Conservation (phyloP, 2,888 invertebrate genomes). For the Incurvaria masculella region DNA sequence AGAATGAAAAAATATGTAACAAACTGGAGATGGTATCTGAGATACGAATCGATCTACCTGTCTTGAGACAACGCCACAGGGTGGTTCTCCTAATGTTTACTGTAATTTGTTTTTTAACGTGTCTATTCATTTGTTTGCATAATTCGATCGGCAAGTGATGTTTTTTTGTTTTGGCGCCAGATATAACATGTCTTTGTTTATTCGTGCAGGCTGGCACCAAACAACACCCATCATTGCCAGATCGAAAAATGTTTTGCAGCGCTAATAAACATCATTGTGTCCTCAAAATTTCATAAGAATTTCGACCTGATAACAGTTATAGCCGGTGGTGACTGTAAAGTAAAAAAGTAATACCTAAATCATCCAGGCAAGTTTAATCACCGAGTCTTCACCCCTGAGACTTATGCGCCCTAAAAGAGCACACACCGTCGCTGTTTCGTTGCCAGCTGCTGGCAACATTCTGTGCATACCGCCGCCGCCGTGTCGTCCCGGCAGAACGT, state of each 20-base stretch:
- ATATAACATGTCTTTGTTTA: no score
- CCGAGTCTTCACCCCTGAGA: no score
- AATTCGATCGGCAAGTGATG: background rate
- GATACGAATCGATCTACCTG: conserved; percentile 28
- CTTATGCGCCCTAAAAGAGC: no score
- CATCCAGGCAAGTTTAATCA: no score
- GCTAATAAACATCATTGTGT: conserved; percentile 3
- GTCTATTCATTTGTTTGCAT: background rate
- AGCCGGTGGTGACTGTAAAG: conserved; percentile 9
- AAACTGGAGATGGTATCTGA: conserved; percentile 25
- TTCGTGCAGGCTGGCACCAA: no score
- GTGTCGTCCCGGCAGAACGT: conserved; percentile 18
- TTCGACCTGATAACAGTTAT: conserved; percentile 1
- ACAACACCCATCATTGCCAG: no score
- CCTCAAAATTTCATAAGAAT: conserved; percentile 1
- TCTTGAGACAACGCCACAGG: conserved; percentile 12
- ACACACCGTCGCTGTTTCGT: no score
- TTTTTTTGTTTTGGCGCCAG: no score
- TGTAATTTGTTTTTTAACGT: background rate
- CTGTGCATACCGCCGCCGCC: conserved; percentile 42
- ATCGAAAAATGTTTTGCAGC: background rate
- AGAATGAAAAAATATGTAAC: conserved; percentile 32
- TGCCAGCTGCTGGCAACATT: conserved; percentile 51
- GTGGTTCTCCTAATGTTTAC: conserved; percentile 1
- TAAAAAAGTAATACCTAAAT: no score